These are phyloP conservation scores for Piezodorus guildinii DNA, from an alignment of 1,140 invertebrate species.

Conservation along the genomic window DNA sequence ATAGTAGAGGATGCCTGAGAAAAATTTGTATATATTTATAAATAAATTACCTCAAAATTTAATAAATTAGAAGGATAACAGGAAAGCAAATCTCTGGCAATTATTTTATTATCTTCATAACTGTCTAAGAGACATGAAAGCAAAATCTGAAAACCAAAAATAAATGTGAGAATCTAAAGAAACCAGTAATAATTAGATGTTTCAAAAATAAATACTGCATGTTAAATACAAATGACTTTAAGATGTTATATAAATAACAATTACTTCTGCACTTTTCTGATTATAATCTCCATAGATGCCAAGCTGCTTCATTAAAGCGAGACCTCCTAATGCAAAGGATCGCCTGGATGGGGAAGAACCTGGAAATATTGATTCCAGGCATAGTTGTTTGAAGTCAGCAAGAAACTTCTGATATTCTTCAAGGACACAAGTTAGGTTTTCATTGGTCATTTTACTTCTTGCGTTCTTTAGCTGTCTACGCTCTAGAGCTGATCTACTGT, in stretches of 20 bases:
- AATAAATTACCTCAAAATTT: conserved; percentile 33
- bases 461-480: not conserved
- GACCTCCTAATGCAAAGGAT: conserved; percentile 47
- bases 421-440: not conserved
- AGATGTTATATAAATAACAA: no score
- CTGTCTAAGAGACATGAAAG: conserved; percentile 44
- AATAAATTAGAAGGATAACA: conserved; percentile 33
- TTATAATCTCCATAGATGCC: conserved; percentile 9
- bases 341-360: conserved; percentile 60
- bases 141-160: conserved; percentile 12
- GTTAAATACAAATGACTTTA: no score
- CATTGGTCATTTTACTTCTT: not conserved
- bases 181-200: no score
- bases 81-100: conserved; percentile 45
- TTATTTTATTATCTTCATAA: conserved; percentile 65
- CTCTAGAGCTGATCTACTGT: not conserved
- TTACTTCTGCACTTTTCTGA: not conserved
- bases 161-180: not conserved
- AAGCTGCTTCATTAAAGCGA: conserved; percentile 31
- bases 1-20: no score
- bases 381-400: conserved; percentile 33
- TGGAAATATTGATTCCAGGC: conserved; percentile 45
- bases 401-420: not conserved
- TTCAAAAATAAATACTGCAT: no score
- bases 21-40: not conserved